Evolutionary conservation across 2,888 invertebrate species (phyloP).

Genomic region (Conops quadrifasciatus): DNA sequence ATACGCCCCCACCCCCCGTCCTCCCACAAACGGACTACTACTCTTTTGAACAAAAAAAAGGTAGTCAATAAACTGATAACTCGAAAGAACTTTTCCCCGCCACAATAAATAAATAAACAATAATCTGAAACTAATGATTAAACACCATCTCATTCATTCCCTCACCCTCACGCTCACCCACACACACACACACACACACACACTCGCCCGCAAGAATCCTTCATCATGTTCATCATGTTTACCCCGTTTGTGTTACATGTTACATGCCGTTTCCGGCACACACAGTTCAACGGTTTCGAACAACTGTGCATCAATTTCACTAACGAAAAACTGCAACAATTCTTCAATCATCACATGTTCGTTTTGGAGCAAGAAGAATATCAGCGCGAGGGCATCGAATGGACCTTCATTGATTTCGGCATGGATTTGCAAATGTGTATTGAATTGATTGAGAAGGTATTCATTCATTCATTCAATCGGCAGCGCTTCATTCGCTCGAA

Average conservation of each 20-base stretch:
- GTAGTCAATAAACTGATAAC: too few species aligned
- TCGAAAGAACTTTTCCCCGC: too few species aligned
- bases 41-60: too few species aligned
- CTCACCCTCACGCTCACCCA: neutral
- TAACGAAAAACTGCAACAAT: conserved; percentile 92
- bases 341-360: conserved; percentile 96
- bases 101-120: too few species aligned
- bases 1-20: too few species aligned
- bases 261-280: conserved; percentile 60
- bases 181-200: neutral
- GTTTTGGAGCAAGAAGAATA: conserved; percentile 94
- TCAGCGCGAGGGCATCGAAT: conserved; percentile 88
- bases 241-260: conserved; percentile 48
- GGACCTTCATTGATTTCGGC: conserved; percentile 94
- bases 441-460: conserved; percentile 79
- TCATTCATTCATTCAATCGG: conserved; percentile 7
- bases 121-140: neutral
- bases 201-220: neutral
- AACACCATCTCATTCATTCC: neutral
- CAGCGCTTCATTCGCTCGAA: neutral
- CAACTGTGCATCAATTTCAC: conserved; percentile 95
- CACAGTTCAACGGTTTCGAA: conserved; percentile 88
- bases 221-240: conserved; percentile 32
- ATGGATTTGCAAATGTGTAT: conserved; percentile 87
- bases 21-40: too few species aligned